Conservation (phyloP, 1,140 invertebrate genomes). For the Grapholita molesta region DNA sequence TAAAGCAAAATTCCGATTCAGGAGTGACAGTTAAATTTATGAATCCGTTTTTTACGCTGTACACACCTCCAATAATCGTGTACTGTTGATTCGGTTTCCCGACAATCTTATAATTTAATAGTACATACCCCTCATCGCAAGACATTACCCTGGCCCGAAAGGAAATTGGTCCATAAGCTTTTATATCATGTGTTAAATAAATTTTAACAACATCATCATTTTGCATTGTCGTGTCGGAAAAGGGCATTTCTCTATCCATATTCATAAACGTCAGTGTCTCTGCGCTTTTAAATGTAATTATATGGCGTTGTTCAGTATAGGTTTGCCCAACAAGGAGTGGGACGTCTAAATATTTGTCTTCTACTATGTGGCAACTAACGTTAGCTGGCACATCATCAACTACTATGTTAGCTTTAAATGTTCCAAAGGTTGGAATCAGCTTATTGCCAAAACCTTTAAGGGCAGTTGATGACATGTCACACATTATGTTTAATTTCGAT, state of each 20-base stretch:
- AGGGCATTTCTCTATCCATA: conserved; percentile 15
- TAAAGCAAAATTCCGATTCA: not conserved
- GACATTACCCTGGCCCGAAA: conserved; percentile 18
- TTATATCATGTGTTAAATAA: too few species aligned
- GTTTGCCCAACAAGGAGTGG: conserved; percentile 25
- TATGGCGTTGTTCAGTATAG: conserved; percentile 27
- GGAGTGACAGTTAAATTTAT: conserved; percentile 14
- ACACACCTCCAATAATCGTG: conserved; percentile 20
- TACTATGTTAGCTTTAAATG: not conserved
- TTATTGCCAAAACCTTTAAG: conserved; percentile 31
- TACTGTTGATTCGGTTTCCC: conserved; percentile 23
- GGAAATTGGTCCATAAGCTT: not conserved
- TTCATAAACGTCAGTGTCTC: conserved; percentile 19
- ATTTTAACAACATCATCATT: too few species aligned
- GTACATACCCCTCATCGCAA: too few species aligned
- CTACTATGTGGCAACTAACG: conserved; percentile 25
- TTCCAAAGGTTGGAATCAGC: conserved; percentile 23
- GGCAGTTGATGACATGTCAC: conserved; percentile 18
- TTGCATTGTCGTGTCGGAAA: not conserved
- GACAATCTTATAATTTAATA: conserved; percentile 22
- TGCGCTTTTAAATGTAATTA: conserved; percentile 25
- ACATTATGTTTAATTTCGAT: conserved; percentile 1
- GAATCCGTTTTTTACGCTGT: conserved; percentile 15
- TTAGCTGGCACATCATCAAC: conserved; percentile 25
- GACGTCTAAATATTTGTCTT: conserved; percentile 22